Percentiles rank a stretch among this genome's conserved stretches.
These are phyloP conservation scores for Drosophila nr. perissopoda DNA, from an alignment of 2,888 invertebrate species.

Conservation along the genomic window DNA sequence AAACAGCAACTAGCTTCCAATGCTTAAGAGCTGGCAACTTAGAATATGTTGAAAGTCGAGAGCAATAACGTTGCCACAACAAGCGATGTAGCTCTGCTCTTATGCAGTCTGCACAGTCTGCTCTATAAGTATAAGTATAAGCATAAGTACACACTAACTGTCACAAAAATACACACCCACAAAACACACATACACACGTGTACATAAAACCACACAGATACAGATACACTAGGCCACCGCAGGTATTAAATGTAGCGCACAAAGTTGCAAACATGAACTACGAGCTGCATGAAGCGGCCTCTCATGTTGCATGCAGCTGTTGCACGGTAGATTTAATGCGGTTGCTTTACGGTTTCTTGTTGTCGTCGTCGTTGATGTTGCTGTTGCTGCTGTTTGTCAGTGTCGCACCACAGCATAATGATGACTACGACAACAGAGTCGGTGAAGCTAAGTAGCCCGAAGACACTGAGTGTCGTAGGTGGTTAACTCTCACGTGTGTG, in stretches of 20 bases:
- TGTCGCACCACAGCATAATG: slow-evolving; percentile 23
- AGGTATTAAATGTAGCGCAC: slow-evolving; percentile 14
- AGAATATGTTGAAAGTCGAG: slow-evolving; percentile 20
- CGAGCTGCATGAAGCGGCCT: not conserved
- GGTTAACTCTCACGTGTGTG: slow-evolving; percentile 3
- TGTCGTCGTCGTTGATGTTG: slow-evolving; percentile 9
- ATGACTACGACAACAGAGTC: slow-evolving; percentile 33
- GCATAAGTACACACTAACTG: slow-evolving; percentile 16
- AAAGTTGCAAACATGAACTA: slow-evolving; percentile 26
- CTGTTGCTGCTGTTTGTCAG: slow-evolving; percentile 8
- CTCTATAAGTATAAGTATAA: slow-evolving; percentile 8
- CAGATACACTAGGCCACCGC: not conserved
- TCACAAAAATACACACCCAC: slow-evolving; percentile 4
- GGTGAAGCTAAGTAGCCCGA: slow-evolving; percentile 11
- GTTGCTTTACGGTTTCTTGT: slow-evolving; percentile 24
- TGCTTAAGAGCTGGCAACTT: slow-evolving; percentile 3
- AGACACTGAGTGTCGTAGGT: not conserved
- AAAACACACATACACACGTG: not conserved
- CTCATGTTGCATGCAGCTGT: slow-evolving; percentile 53
- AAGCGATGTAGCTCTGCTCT: slow-evolving; percentile 17
- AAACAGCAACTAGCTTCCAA: slow-evolving; percentile 12
- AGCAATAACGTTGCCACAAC: slow-evolving; percentile 19
- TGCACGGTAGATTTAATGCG: slow-evolving; percentile 62
- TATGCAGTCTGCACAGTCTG: slow-evolving; percentile 15
- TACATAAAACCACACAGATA: not conserved